phyloP scores from a whole-genome alignment of 1,140 invertebrate species.

The Drosophila leontia region DNA sequence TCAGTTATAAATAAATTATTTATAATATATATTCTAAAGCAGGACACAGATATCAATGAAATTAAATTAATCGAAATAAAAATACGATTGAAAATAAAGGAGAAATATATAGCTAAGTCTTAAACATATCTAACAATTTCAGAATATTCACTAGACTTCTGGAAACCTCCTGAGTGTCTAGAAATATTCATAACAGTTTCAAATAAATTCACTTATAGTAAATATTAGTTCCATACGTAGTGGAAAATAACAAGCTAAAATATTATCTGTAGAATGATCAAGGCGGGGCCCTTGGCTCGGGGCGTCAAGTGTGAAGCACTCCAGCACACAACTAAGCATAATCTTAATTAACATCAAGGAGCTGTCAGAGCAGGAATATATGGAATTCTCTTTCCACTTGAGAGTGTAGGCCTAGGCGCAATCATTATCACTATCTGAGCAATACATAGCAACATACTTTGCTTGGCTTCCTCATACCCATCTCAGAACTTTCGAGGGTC shows the following conservation, averaged over 20 bases:
- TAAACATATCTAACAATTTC: neutral
- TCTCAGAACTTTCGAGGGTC: conserved; percentile 12
- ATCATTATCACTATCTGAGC: conserved; percentile 20
- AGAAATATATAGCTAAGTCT: neutral
- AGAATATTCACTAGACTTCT: neutral
- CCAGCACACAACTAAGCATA: neutral
- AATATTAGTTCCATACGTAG: neutral
- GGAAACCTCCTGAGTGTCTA: neutral
- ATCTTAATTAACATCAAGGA: conserved; percentile 20
- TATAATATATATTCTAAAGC: neutral
- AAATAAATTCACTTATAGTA: neutral
- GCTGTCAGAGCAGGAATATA: conserved; percentile 14
- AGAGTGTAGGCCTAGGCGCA: neutral
- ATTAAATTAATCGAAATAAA: neutral
- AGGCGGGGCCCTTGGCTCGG: neutral
- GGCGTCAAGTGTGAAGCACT: conserved; percentile 6
- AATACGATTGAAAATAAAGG: neutral
- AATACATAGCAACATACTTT: conserved; percentile 5
- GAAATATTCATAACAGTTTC: neutral
- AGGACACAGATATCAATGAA: no score
- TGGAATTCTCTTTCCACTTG: conserved; percentile 1
- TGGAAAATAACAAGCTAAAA: conserved; percentile 2
- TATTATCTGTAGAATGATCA: conserved; percentile 10
- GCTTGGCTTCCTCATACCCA: conserved; percentile 40
- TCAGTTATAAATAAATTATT: neutral